Percentiles rank a stretch among this genome's conserved stretches.
Conservation (phyloP, 2,113 vertebrate species). For the Salminus brasiliensis region DNA sequence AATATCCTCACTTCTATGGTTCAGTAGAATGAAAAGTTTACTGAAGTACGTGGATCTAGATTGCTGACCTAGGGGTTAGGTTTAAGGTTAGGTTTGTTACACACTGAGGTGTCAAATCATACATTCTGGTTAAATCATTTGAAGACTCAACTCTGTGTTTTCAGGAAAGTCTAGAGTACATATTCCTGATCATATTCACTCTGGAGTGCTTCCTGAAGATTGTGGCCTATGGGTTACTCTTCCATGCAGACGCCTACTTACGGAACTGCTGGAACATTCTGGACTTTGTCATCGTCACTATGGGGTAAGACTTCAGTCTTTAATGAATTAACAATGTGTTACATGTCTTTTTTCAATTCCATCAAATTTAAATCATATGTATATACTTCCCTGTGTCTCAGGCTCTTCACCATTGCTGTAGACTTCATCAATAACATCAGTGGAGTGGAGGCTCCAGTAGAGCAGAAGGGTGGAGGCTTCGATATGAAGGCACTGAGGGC, state of each 20-base stretch:
- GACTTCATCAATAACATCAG: constrained; percentile 86
- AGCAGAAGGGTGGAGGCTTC: constrained; percentile 82
- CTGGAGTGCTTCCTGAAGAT: constrained; percentile 91
- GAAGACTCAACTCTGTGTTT: constrained; percentile 33
- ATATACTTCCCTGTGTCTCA: constrained; percentile 48
- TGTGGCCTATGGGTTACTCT: constrained; percentile 88
- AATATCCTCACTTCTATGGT: too few relatives aligned
- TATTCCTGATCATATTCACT: constrained; percentile 92
- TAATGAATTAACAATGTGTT: too few relatives aligned
- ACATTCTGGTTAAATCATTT: not conserved
- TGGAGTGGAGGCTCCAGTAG: constrained; percentile 75
- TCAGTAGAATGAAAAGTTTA: too few relatives aligned
- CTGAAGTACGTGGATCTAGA: too few relatives aligned
- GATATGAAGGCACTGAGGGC: constrained; percentile 89
- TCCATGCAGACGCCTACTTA: constrained; percentile 89
- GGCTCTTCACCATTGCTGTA: constrained; percentile 84
- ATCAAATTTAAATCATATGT: not conserved
- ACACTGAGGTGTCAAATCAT: too few relatives aligned
- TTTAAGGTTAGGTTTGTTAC: too few relatives aligned
- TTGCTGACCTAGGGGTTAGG: too few relatives aligned
- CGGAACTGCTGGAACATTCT: constrained; percentile 92
- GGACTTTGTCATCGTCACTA: constrained; percentile 89
- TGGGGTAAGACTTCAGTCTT: constrained; percentile 78
- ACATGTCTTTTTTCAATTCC: too few relatives aligned
- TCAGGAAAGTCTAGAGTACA: constrained; percentile 92